phyloP scores from a whole-genome alignment of 2,113 vertebrate genomes.

The Copsychus sechellarum region DNA sequence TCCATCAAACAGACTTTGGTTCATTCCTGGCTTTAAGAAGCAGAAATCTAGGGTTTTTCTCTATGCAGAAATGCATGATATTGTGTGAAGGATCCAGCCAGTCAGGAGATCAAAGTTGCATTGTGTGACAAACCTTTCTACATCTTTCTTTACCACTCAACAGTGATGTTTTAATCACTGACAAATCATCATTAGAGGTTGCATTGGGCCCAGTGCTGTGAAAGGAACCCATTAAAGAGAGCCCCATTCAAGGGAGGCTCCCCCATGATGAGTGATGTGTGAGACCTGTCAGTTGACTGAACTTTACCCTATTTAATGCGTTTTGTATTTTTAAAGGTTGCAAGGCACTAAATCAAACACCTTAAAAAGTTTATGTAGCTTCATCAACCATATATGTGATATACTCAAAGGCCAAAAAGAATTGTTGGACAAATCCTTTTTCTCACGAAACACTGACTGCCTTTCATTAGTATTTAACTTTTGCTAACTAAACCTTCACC shows the following conservation, averaged over 20 bases:
- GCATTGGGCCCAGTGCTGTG: neutral
- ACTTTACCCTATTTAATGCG: neutral
- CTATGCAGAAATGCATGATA: neutral
- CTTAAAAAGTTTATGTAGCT: neutral
- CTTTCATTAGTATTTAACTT: neutral
- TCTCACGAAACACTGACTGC: neutral
- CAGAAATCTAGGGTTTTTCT: neutral
- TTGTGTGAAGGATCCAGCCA: neutral
- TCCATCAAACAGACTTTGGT: neutral
- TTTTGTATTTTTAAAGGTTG: neutral
- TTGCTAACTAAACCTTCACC: neutral
- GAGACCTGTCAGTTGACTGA: neutral
- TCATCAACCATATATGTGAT: neutral
- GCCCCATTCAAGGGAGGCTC: neutral
- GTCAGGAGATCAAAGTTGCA: neutral
- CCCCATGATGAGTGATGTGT: neutral
- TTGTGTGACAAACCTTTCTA: neutral
- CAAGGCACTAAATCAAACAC: neutral
- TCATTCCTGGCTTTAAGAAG: neutral
- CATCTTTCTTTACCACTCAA: neutral
- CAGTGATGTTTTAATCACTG: neutral
- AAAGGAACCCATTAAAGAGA: slow-evolving; percentile 15
- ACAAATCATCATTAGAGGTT: slow-evolving; percentile 19
- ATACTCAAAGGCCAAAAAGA: neutral
- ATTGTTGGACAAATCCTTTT: neutral